Evolutionary conservation across 2,888 invertebrate species (phyloP).

Genomic region (Conistra vaccinii): DNA sequence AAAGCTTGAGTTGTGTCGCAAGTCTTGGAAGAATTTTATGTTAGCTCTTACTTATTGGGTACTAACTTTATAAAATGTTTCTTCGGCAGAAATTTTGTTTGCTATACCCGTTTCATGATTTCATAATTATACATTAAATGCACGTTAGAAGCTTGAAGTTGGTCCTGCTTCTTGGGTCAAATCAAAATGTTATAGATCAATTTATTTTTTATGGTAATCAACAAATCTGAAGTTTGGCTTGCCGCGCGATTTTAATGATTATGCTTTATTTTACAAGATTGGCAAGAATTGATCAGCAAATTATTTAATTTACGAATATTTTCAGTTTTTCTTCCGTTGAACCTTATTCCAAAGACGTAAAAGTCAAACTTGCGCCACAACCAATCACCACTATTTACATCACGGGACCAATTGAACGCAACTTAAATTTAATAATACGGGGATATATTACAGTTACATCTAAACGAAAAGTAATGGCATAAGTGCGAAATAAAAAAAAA

Average conservation of each 20-base stretch:
- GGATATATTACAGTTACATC: constrained; percentile 59
- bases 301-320: neutral
- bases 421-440: constrained; percentile 60
- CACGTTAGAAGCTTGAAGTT: neutral
- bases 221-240: neutral
- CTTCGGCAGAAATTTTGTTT: neutral
- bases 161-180: neutral
- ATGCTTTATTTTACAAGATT: neutral
- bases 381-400: constrained; percentile 58
- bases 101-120: neutral
- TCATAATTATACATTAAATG: neutral
- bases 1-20: constrained; percentile 67
- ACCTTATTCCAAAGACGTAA: constrained; percentile 12
- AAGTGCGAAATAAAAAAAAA: constrained; percentile 34
- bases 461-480: constrained; percentile 51
- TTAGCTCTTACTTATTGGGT: neutral
- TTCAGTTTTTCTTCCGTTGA: neutral
- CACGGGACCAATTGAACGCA: constrained; percentile 49
- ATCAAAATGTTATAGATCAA: neutral
- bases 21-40: constrained; percentile 33
- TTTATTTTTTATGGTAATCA: neutral
- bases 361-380: constrained; percentile 56
- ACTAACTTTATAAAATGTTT: neutral
- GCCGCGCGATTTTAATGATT: neutral
- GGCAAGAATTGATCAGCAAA: constrained; percentile 35